Percentiles rank a stretch among this genome's conserved stretches.
These are phyloP conservation scores for Lethenteron reissneri DNA, from an alignment of 2,113 vertebrate species.

Conservation along the genomic window DNA sequence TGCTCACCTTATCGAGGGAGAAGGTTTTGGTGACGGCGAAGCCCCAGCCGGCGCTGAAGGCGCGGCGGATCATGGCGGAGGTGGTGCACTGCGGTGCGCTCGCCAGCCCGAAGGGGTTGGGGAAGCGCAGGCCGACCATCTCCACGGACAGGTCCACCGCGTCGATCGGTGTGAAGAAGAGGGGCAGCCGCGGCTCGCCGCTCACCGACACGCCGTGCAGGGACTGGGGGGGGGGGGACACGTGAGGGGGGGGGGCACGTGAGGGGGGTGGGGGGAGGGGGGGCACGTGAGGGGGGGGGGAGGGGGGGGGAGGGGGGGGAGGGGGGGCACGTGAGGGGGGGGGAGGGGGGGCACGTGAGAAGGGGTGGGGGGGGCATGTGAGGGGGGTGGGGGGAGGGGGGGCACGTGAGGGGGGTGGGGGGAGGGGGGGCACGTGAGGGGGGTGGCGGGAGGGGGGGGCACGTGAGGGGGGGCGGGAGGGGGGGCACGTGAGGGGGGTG, in stretches of 20 bases:
- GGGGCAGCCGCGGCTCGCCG: constrained; percentile 31
- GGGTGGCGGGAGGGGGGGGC: constrained; percentile 7
- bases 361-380: too few relatives aligned
- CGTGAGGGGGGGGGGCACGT: too few relatives aligned
- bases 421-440: too few relatives aligned
- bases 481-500: too few relatives aligned
- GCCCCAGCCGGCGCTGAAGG: constrained; percentile 66
- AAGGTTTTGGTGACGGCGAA: constrained; percentile 83
- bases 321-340: too few relatives aligned
- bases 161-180: constrained; percentile 56
- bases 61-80: constrained; percentile 63
- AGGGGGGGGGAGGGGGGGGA: too few relatives aligned
- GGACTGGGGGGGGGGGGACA: constrained; percentile 20
- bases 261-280: too few relatives aligned
- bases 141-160: constrained; percentile 57
- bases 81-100: constrained; percentile 65
- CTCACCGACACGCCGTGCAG: constrained; percentile 28
- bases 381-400: too few relatives aligned
- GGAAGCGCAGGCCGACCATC: constrained; percentile 50
- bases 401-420: too few relatives aligned
- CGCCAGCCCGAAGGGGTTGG: constrained; percentile 68
- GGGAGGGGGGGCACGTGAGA: too few relatives aligned
- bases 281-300: too few relatives aligned
- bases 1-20: constrained; percentile 54
- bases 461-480: too few relatives aligned